Base-by-base conservation (phyloP, 2,113 vertebrate species). In the Felis catus region DNA sequence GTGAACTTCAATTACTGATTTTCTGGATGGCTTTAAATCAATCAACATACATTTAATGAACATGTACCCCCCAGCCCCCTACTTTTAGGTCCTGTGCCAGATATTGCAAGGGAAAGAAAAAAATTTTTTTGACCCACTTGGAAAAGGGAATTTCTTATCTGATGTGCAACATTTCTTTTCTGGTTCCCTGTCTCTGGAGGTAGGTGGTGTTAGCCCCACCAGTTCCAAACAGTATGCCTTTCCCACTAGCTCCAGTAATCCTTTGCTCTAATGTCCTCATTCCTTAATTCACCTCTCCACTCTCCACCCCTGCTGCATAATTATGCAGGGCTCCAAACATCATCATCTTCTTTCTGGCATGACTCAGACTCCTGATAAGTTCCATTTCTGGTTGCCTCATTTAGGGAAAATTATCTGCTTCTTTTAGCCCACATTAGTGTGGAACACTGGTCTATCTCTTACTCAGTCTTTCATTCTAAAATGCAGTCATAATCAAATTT, bases 291-390 rank as follows among this genome's bases (percentile, higher is more conserved):
- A 71, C 80, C 45, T 92, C 45, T 81, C 68, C 11, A 41, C 13
- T 15, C 36, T 74, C 74, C 31, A 71, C 12, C 41, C 61, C 36
- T 82, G n/a, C 63, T 55, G 31, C 84, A 85, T 87, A 82, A 94
- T 89, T 88, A 66, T 94, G 45, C 58, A 87, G 90, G 70, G 27
- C 74, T 88, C 63, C 84, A 96, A 86, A 78, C 80, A 71, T 51
- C 10, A 39, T 91, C 90, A 70, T 95, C 81, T 91, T 85, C 86
- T 95, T 92, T 78, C 63, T 91, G 95, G 71, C 76, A 68, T 98
- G 97, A 97, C 96, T 97, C 93, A 98, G 84, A 93, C 71, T 94
- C 88, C 88, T 85, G 88, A 97, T 94, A 95, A 73, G 65, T 96
- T 96, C 81, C 88, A 89, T 91, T 97, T 95, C 94, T 94, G 89